phyloP scores from a whole-genome alignment of 2,113 vertebrate species.

The Sylvia atricapilla region DNA sequence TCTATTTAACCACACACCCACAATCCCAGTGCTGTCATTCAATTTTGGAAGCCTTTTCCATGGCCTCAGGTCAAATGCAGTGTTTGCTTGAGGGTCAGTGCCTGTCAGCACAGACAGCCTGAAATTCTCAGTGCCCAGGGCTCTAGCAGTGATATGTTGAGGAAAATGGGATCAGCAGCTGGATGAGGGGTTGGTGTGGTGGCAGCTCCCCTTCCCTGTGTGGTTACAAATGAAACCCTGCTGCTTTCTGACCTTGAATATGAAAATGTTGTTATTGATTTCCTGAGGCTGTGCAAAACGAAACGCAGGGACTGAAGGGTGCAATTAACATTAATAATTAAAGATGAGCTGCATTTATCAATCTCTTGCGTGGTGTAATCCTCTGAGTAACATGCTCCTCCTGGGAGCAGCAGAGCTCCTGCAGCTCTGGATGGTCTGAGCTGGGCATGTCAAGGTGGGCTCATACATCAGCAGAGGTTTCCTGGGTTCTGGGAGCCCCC shows the following conservation, averaged over 20 bases:
- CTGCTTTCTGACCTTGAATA: not conserved
- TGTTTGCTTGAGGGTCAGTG: not conserved
- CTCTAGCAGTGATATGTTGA: not conserved
- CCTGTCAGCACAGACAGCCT: not conserved
- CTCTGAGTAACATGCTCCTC: not conserved
- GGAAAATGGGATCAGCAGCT: not conserved
- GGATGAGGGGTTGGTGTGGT: accelerated
- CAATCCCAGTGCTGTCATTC: not conserved
- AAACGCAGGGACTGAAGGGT: not conserved
- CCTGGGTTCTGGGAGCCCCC: not conserved
- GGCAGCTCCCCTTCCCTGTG: not conserved
- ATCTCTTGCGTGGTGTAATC: not conserved
- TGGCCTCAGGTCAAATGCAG: not conserved
- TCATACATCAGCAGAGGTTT: accelerated
- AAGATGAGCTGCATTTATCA: not conserved
- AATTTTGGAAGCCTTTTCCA: not conserved
- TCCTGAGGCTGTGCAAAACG: not conserved
- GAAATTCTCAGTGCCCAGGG: not conserved
- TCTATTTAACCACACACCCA: not conserved
- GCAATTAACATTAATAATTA: conserved; percentile 13
- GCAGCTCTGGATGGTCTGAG: accelerated
- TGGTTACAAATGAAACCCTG: not conserved
- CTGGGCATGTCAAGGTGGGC: not conserved
- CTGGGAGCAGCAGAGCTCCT: not conserved
- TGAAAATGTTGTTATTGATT: not conserved